Evolutionary conservation across 2,797 vertebrate genomes (phyloP), one percentile per base, ranked within the genome.

Genomic region (Melanogrammus aeglefinus): DNA sequence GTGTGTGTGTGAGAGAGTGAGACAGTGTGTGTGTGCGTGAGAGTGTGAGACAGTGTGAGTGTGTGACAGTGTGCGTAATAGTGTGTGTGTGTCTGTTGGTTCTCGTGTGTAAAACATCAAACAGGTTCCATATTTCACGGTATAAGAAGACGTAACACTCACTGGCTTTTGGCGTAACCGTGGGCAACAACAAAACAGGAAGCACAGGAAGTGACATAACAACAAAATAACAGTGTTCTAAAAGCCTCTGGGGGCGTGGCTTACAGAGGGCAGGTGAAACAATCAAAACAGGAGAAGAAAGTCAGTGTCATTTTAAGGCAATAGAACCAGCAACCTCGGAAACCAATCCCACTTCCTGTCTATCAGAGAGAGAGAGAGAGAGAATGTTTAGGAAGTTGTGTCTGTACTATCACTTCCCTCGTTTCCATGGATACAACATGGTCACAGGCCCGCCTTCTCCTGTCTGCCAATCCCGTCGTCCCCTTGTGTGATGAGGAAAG

Each of bases 141-240:
- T 79, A 91, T 88, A 88, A 92, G 90, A 90, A 92, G 84, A 84
- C 83, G 85, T 74, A 82, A 84, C 86, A 78, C 76, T 36, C 76
- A 82, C 81, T 85, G 77, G 85, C 82, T 75, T 85, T 86, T 86
- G 85, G 87, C 69, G 66, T 79, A 83, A 85, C 80, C 33, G 75
- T 84, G 88, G 78, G 73, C 86, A 81, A 78, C 76, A 85, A 88
- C 84, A 76, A 80, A 86, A 93, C 90, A 82, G 80, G 81, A 87
- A 76, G 86, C 81, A 80, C 39, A 41, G 12, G 39, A 41, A 41
- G 47, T 91, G 90, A 94, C 92, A 92, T 73, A 85, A 82, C 57
- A 80, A 86, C 81, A 76, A 81, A 80, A 78, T 31, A 31, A 71
- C 27, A 69, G 66, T 38, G 18, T 29, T 33, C 8, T 33, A 31